Percentiles rank a stretch among this genome's conserved stretches.
Evolutionary conservation across 2,797 vertebrate genomes (phyloP).

Genomic region (Hephaestus fuliginosus): DNA sequence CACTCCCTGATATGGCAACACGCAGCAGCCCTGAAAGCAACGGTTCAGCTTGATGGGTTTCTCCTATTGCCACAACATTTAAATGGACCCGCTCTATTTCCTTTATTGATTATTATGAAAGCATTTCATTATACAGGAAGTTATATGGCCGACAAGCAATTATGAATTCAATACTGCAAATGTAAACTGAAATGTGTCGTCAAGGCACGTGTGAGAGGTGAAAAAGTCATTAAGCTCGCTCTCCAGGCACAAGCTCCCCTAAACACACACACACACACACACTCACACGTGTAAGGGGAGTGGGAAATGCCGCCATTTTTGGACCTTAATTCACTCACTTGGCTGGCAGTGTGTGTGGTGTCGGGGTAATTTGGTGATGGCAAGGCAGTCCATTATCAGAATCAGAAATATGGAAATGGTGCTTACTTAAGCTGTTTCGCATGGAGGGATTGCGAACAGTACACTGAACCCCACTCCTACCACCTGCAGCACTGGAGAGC

Average conservation of each 20-base stretch:
- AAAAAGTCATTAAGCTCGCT: conserved; percentile 68
- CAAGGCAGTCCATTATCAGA: conserved; percentile 77
- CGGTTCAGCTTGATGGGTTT: conserved; percentile 73
- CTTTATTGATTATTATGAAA: conserved; percentile 85
- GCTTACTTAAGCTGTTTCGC: conserved; percentile 58
- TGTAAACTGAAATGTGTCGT: conserved; percentile 83
- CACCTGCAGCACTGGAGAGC: conserved; percentile 13
- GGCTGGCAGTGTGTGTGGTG: conserved; percentile 54
- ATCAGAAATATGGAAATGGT: conserved; percentile 79
- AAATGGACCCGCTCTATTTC: conserved; percentile 82
- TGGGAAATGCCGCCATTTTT: conserved; percentile 61
- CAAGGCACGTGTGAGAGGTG: conserved; percentile 60
- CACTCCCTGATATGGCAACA: conserved; percentile 47
- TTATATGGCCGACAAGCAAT: conserved; percentile 84
- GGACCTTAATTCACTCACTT: conserved; percentile 78
- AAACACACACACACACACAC: conserved; percentile 28
- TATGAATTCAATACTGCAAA: conserved; percentile 83
- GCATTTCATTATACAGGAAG: conserved; percentile 84
- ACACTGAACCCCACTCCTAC: not conserved
- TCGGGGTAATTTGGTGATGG: conserved; percentile 77
- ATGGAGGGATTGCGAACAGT: conserved; percentile 28
- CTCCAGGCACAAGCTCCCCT: conserved; percentile 25
- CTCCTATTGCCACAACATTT: conserved; percentile 76
- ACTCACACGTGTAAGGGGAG: conserved; percentile 30
- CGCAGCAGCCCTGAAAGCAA: conserved; percentile 61